A percentile compares a stretch with the other conserved stretches of the same genome.
phyloP scores from a whole-genome alignment of 2,888 invertebrate species.

The Boloria euphrosyne region DNA sequence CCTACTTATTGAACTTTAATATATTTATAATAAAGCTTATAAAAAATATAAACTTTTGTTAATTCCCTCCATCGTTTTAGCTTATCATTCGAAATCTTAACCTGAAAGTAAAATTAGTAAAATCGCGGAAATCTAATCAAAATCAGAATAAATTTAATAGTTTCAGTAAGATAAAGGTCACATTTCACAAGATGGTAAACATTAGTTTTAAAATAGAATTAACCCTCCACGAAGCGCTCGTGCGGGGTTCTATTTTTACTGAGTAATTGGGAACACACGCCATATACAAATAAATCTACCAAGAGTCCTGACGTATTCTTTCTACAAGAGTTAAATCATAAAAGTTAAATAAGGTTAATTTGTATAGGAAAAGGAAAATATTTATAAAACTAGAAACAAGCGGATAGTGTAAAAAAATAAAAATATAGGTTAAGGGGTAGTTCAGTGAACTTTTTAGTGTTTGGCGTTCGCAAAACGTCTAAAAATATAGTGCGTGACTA shows the following conservation, averaged over 20 bases:
- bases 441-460: slow-evolving; percentile 45
- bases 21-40: no score
- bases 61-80: no score
- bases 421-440: slow-evolving; percentile 37
- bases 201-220: slow-evolving; percentile 62
- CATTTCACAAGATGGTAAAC: slow-evolving; percentile 44
- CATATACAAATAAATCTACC: slow-evolving; percentile 54
- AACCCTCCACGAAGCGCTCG: slow-evolving; percentile 67
- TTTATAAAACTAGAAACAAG: background rate
- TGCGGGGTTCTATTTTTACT: slow-evolving; percentile 62
- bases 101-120: background rate
- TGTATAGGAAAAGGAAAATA: background rate
- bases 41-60: no score
- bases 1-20: no score
- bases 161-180: slow-evolving; percentile 7
- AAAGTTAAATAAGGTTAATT: background rate
- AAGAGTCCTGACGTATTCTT: slow-evolving; percentile 46
- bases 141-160: background rate
- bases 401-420: background rate
- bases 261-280: slow-evolving; percentile 53
- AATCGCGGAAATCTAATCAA: background rate
- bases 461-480: slow-evolving; percentile 59
- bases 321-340: slow-evolving; percentile 9
- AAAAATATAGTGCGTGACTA: slow-evolving; percentile 77
- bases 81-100: background rate